Evolutionary conservation across 2,888 invertebrate species (phyloP).

Genomic region (Melinopterus prodromus): DNA sequence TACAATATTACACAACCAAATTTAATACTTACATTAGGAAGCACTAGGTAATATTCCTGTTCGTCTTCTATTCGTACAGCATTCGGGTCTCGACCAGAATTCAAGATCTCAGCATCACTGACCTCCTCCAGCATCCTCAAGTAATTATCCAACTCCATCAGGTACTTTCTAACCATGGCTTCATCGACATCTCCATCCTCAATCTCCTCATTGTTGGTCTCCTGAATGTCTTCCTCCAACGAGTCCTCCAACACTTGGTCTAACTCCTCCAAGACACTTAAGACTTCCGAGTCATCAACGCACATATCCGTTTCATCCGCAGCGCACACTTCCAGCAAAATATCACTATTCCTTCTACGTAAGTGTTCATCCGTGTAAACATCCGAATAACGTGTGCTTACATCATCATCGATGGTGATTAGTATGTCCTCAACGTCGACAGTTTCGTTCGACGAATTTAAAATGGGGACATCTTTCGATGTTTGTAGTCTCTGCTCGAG

Average conservation of each 20-base stretch:
- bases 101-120: neutral
- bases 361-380: slow-evolving; percentile 5
- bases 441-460: slow-evolving; percentile 33
- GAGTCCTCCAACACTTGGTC: slow-evolving; percentile 69
- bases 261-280: slow-evolving; percentile 67
- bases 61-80: neutral
- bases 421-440: slow-evolving; percentile 58
- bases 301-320: slow-evolving; percentile 22
- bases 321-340: slow-evolving; percentile 34
- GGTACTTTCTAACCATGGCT: slow-evolving; percentile 59
- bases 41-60: neutral
- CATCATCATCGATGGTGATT: slow-evolving; percentile 54
- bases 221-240: slow-evolving; percentile 58
- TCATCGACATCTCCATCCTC: slow-evolving; percentile 59
- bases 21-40: neutral
- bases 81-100: neutral
- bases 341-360: slow-evolving; percentile 33
- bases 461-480: slow-evolving; percentile 34
- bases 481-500: slow-evolving; percentile 56
- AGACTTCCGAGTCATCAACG: slow-evolving; percentile 53
- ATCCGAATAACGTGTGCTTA: neutral
- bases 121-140: slow-evolving; percentile 16
- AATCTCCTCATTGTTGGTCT: slow-evolving; percentile 61
- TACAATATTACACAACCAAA: neutral
- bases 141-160: slow-evolving; percentile 65